These are phyloP conservation scores for Drosophila quinaria DNA, from an alignment of 2,888 invertebrate species.

Conservation along the genomic window DNA sequence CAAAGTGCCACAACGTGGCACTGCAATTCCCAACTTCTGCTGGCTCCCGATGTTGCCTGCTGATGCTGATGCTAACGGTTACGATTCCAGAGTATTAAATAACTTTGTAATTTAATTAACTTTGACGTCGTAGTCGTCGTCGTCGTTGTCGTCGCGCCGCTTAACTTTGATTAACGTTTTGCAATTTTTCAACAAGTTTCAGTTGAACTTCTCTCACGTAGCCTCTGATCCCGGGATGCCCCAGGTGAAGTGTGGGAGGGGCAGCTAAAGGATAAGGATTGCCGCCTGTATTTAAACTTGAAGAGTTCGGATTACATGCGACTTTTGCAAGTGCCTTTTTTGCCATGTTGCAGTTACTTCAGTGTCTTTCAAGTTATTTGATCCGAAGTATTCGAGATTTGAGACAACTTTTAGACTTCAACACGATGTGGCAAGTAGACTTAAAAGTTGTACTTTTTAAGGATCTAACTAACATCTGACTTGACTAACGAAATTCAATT, in stretches of 20 bases:
- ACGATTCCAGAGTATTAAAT: constrained; percentile 77
- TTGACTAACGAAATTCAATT: constrained; percentile 20
- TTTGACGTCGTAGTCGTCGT: constrained; percentile 65
- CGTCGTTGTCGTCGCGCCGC: constrained; percentile 51
- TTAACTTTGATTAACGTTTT: constrained; percentile 81
- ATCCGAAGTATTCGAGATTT: constrained; percentile 18
- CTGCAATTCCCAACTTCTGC: constrained; percentile 41
- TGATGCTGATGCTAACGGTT: constrained; percentile 53
- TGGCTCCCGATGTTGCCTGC: constrained; percentile 18
- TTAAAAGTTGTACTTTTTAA: constrained; percentile 10
- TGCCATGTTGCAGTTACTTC: constrained; percentile 35
- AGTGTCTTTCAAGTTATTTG: constrained; percentile 27
- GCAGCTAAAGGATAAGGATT: constrained; percentile 38
- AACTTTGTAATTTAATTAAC: constrained; percentile 81
- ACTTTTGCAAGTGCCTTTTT: constrained; percentile 50
- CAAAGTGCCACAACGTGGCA: constrained; percentile 48
- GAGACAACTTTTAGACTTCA: constrained; percentile 3
- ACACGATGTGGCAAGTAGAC: constrained; percentile 1
- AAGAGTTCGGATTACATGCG: constrained; percentile 71
- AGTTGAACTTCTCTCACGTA: constrained; percentile 57
- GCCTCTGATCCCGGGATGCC: constrained; percentile 20
- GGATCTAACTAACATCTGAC: not conserved
- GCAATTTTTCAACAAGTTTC: constrained; percentile 79
- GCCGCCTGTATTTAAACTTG: constrained; percentile 36
- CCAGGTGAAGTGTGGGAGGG: constrained; percentile 26